These are phyloP conservation scores for Rhombomys opimus DNA, from an alignment of 2,113 vertebrate species.

Conservation along the genomic window DNA sequence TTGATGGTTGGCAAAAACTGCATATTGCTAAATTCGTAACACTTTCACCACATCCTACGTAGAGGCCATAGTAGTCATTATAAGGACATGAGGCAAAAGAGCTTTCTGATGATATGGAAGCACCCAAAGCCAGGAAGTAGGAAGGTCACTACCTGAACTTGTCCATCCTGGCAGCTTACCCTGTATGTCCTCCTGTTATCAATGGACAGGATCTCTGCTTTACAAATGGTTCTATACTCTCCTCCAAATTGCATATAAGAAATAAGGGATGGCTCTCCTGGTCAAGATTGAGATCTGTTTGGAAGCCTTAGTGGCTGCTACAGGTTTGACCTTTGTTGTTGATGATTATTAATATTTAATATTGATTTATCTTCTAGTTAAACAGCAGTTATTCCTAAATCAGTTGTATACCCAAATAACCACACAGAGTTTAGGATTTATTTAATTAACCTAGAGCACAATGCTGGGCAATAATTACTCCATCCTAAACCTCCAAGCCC, in stretches of 20 bases:
- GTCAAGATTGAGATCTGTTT: background rate
- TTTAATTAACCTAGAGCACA: no score
- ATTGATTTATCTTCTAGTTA: no score
- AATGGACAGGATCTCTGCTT: background rate
- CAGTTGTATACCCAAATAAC: no score
- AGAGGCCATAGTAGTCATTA: background rate
- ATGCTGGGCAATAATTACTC: no score
- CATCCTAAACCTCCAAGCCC: no score
- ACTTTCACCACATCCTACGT: background rate
- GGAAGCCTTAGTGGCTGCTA: background rate
- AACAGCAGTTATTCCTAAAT: no score
- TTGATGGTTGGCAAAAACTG: no score
- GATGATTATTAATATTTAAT: no score
- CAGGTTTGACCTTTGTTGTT: background rate
- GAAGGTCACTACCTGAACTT: background rate
- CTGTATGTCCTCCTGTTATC: background rate
- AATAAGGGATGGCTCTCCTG: background rate
- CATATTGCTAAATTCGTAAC: background rate
- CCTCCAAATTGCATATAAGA: background rate
- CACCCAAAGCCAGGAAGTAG: fast-evolving
- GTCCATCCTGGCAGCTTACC: background rate
- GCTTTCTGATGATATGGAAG: background rate
- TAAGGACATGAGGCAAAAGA: background rate
- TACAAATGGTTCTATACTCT: background rate
- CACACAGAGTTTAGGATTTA: no score